Evolutionary conservation across 2,888 invertebrate species (phyloP), one percentile per base, ranked within the genome.

Genomic region (Synanthedon andrenaeformis): DNA sequence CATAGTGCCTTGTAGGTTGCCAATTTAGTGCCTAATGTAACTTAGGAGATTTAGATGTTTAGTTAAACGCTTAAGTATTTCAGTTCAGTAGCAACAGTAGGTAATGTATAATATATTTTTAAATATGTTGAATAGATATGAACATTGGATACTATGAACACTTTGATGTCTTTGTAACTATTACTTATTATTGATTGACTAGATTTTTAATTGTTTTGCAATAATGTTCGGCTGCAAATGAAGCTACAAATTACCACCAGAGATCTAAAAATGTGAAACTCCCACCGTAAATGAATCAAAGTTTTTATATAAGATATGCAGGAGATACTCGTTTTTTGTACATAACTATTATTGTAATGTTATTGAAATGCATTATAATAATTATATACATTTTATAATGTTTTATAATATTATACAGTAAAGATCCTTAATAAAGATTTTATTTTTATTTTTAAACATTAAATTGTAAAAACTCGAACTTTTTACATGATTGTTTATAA

Each of bases 1-100:
- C 87, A 87, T 87, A 88, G 88, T 88, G 88, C 88, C 88, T 88
- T 88, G 88, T 88, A 87, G 88, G 88, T 88, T 86, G 87, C 88
- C 88, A 88, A 88, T 85, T 81, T 88, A 88, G 88, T 88, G 88
- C 88, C 88, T 88, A 87, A 84, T 56, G 10, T 51, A 51, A 51
- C 35, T 51, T 35, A 51, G 51, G 13, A 51, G 8, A 49, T 17
- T 8, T 45, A 45, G 45, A n/a, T 45, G 45, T 45, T 45, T 45
- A 45, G 45, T 45, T 45, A 45, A 13, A 45, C 14, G 45, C 45
- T 45, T 35, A 35, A 35, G 35, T 35, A 35, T 35, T 35, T 35
- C 35, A 35, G 35, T 35, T 35, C 35, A 35, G 35, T 35, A 35
- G 35, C 35, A 35, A 35, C 35, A 35, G 35, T 35, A 35, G 35